Percentiles rank a stretch among this genome's conserved stretches.
Conservation (phyloP, 2,888 invertebrate species). For the Gymnocheta viridis region DNA sequence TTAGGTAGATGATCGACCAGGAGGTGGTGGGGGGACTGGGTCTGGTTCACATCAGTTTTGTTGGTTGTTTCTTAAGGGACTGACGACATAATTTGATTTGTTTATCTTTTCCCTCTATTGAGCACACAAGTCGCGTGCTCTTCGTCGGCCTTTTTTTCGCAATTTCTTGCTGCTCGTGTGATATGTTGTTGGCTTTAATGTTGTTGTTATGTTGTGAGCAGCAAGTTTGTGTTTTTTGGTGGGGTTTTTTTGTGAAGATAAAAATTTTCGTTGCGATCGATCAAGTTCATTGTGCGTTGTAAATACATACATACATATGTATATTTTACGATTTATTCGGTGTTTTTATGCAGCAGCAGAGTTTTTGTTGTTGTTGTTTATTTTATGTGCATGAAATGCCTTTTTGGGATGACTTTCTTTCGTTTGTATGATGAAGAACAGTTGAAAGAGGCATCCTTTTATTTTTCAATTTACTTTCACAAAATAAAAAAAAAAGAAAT, state of each 20-base stretch:
- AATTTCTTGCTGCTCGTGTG: slow-evolving; percentile 13
- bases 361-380: not conserved
- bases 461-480: slow-evolving; percentile 65
- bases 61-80: slow-evolving; percentile 26
- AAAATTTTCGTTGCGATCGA: slow-evolving; percentile 56
- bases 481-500: slow-evolving; percentile 10
- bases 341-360: too few species aligned
- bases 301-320: too few species aligned
- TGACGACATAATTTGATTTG: slow-evolving; percentile 14
- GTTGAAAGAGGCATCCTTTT: not conserved
- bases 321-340: slow-evolving; percentile 38
- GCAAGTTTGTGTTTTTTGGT: not conserved
- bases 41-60: not conserved
- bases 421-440: not conserved
- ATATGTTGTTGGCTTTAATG: slow-evolving; percentile 5
- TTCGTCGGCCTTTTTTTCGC: slow-evolving; percentile 8
- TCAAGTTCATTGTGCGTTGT: slow-evolving; percentile 74
- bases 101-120: slow-evolving; percentile 29
- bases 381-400: not conserved
- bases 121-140: slow-evolving; percentile 58
- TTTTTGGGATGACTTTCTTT: slow-evolving; percentile 28
- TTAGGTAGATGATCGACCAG: not conserved
- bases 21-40: not conserved
- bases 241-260: slow-evolving; percentile 8
- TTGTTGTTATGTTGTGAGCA: not conserved